These are phyloP conservation scores for Archocentrus centrarchus DNA, from an alignment of 2,113 vertebrate genomes.

Conservation along the genomic window DNA sequence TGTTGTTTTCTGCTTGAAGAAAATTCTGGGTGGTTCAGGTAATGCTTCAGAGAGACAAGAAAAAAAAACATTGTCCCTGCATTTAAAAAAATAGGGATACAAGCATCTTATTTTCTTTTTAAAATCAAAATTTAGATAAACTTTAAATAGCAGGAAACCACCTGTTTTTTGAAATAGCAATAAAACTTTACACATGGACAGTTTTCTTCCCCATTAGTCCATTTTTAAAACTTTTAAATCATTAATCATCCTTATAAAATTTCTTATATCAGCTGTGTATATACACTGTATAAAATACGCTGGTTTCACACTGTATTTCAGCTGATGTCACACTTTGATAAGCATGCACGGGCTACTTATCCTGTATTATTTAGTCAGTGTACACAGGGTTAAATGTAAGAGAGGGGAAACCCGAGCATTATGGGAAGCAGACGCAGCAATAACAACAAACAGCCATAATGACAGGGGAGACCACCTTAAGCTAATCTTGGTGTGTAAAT, in stretches of 20 bases:
- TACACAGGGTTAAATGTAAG: constrained; percentile 29
- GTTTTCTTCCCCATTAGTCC: background rate
- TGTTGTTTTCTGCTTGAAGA: background rate
- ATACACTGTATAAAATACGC: background rate
- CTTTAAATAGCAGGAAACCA: background rate
- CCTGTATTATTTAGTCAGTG: constrained; percentile 53
- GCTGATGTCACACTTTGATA: background rate
- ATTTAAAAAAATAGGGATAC: background rate
- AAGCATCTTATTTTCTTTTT: background rate
- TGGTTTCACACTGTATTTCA: constrained; percentile 13
- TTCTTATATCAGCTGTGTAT: background rate
- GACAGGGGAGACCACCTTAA: constrained; percentile 15
- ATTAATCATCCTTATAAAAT: background rate
- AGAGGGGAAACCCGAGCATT: constrained; percentile 26
- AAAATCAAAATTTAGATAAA: background rate
- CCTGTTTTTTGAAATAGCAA: background rate
- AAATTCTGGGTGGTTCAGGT: background rate
- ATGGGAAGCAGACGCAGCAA: constrained; percentile 26
- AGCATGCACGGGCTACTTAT: constrained; percentile 39
- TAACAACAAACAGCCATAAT: constrained; percentile 37
- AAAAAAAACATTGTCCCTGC: background rate
- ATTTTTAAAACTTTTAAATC: background rate
- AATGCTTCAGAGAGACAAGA: background rate
- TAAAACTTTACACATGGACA: background rate
- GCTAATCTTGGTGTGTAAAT: constrained; percentile 14